phyloP scores from a whole-genome alignment of 30 jellyfish, hydroid and myxozoan species.

The Chrysaora quinquecirrha region DNA sequence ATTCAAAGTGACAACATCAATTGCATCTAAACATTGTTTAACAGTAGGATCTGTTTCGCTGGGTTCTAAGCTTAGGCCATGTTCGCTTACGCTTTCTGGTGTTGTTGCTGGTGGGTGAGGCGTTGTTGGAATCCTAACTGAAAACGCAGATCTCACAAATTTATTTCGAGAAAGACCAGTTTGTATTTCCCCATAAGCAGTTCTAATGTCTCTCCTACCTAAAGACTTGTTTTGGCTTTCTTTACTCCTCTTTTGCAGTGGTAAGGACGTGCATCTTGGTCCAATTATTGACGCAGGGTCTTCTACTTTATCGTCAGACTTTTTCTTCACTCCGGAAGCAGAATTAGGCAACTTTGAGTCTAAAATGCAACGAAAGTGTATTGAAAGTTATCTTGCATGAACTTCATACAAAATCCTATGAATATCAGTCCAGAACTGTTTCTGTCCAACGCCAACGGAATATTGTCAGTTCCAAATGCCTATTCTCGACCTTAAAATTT shows the following conservation, averaged over 20 bases:
- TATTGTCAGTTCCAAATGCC: no score
- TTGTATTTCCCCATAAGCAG: not conserved
- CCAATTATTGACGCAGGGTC: not conserved
- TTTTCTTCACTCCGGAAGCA: not conserved
- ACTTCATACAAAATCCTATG: no score
- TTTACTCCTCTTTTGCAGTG: slow-evolving; percentile 8
- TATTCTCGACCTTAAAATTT: no score
- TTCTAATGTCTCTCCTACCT: not conserved
- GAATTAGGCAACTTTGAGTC: slow-evolving; percentile 25
- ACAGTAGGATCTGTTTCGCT: no score
- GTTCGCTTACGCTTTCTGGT: not conserved
- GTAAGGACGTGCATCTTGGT: slow-evolving; percentile 33
- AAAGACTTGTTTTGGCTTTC: not conserved
- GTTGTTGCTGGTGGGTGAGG: not conserved
- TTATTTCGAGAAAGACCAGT: not conserved
- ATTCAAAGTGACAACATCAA: not conserved
- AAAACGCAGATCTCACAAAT: not conserved
- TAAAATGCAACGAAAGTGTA: no score
- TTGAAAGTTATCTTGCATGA: no score
- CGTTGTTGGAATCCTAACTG: not conserved
- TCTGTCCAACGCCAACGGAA: no score
- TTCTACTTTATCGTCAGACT: not conserved
- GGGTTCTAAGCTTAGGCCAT: not conserved
- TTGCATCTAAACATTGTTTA: no score
- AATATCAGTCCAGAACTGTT: no score